Conservation (phyloP, 2,113 vertebrate genomes). For the Cygnus buccinator region DNA sequence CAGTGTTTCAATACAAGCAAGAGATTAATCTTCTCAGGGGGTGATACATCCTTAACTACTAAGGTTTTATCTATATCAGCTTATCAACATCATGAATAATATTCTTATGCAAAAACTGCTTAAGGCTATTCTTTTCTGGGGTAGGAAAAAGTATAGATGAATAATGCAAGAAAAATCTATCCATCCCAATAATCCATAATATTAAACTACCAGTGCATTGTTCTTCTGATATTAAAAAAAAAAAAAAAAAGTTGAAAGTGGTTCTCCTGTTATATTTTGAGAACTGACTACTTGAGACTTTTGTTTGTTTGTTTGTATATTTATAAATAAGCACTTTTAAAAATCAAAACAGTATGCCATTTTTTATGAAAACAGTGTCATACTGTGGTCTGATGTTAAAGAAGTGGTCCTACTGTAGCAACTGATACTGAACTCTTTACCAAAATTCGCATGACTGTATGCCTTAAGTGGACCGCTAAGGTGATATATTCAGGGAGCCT, state of each 20-base stretch:
- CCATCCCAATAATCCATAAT: neutral
- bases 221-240: neutral
- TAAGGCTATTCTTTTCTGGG: neutral
- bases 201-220: neutral
- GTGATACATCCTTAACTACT: neutral
- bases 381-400: neutral
- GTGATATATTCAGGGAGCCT: neutral
- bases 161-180: neutral
- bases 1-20: too few species aligned
- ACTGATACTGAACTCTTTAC: neutral
- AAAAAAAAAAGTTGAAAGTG: neutral
- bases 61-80: neutral
- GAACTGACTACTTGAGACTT: neutral
- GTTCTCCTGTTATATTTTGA: neutral
- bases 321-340: neutral
- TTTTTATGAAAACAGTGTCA: neutral
- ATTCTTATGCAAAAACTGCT: neutral
- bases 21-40: neutral
- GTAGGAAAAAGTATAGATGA: neutral
- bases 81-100: neutral
- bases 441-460: neutral
- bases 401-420: neutral
- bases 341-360: neutral
- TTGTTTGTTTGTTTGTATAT: neutral
- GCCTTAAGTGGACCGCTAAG: neutral